Evolutionary conservation across 2,888 invertebrate genomes (phyloP), one percentile per base, ranked within the genome.

Genomic region (Euplexia lucipara): DNA sequence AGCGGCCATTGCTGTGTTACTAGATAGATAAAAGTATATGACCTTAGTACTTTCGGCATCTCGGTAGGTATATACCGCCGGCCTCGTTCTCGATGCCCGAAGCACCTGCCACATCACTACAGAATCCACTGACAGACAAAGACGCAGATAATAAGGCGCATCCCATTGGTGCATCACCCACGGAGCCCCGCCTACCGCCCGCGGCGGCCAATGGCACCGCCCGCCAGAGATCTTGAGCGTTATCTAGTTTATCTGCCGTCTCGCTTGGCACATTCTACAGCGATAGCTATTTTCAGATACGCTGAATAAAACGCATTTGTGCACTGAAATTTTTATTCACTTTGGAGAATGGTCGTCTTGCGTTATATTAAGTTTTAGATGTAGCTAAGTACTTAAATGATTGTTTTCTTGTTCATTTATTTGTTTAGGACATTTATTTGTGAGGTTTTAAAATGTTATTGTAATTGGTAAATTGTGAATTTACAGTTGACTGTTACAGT

Each of bases 141-240:
- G 94, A 94, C 92, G 93, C 90, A 94, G 95, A 95, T 94, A 95
- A 95, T 91, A 90, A 88, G 90, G 93, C 87, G 85, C 93, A 95
- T 95, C 95, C 94, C 93, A 96, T 96, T 95, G 96, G 95, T 95
- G 96, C 95, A 96, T 96, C 96, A 95, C 92, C 86, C 85, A 89
- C 86, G 90, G 85, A 85, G 92, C 92, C 92, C 91, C 95, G 95
- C 95, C 95, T 91, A 84, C 86, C 82, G 79, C 76, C 83, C 79
- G 79, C 88, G 84, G 78, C 89, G 86, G 69, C 95, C 95, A 95
- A 95, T 95, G 87, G 78, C 88, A 74, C 75, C 82, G 83, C 81
- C 87, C 90, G 90, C 88, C 93, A 95, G 94, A 95, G 96, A 95
- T 96, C 96, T 93, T 95, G 95, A 91, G 86, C 95, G 90, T 95